Conservation (phyloP, 2,888 invertebrate genomes). For the Hemaris fuciformis region DNA sequence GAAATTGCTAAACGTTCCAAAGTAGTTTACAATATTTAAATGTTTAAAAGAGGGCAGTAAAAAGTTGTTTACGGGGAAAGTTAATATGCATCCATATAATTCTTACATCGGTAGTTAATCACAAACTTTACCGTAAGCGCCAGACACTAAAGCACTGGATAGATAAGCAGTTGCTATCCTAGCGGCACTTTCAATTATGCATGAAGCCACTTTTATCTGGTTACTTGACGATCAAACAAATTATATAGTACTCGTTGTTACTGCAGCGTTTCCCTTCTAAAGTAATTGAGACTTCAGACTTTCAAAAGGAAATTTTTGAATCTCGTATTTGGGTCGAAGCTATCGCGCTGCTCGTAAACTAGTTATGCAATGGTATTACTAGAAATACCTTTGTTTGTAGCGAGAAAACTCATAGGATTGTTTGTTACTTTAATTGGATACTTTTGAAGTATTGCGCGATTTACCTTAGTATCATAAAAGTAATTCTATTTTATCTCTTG, state of each 20-base stretch:
- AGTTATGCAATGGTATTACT: slow-evolving; percentile 7
- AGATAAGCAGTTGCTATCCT: slow-evolving; percentile 35
- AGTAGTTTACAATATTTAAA: neutral
- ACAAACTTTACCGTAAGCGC: slow-evolving; percentile 23
- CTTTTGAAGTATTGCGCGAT: neutral
- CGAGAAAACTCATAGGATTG: neutral
- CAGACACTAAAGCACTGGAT: slow-evolving; percentile 26
- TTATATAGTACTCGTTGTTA: slow-evolving; percentile 49
- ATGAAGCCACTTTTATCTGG: slow-evolving; percentile 51
- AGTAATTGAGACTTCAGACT: slow-evolving; percentile 21
- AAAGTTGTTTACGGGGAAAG: neutral
- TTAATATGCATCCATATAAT: neutral
- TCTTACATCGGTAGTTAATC: slow-evolving; percentile 17
- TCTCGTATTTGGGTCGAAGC: slow-evolving; percentile 1
- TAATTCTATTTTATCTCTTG: too few species aligned
- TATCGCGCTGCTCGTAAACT: slow-evolving; percentile 1
- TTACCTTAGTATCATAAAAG: too few species aligned
- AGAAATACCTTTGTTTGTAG: neutral
- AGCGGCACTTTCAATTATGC: slow-evolving; percentile 58
- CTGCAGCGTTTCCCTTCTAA: slow-evolving; percentile 31
- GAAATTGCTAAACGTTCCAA: neutral
- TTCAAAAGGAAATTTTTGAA: slow-evolving; percentile 23
- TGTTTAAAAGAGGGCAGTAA: neutral
- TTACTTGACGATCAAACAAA: slow-evolving; percentile 55
- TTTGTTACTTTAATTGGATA: neutral